A percentile compares a stretch with the other conserved stretches of the same genome.
Evolutionary conservation across 30 jellyfish, hydroid and myxozoan genomes (phyloP).

Genomic region (Sanderia malayensis): DNA sequence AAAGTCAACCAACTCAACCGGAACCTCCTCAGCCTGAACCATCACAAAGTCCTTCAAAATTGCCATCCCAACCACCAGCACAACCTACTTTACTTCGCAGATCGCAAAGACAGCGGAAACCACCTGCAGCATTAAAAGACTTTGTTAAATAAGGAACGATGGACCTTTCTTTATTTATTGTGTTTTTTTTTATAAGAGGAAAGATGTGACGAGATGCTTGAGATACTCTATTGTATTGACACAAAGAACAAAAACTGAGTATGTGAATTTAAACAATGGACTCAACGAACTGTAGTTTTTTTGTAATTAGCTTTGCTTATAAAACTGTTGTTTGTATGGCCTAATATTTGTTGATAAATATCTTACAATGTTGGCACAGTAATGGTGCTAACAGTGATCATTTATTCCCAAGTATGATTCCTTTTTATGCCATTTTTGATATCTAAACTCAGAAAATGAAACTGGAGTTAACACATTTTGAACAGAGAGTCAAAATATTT

Average conservation of each 20-base stretch:
- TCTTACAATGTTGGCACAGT: too few species aligned
- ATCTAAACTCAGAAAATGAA: too few species aligned
- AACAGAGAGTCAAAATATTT: too few species aligned
- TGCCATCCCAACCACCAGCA: slow-evolving; percentile 1
- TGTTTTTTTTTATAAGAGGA: slow-evolving; percentile 8
- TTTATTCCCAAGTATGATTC: too few species aligned
- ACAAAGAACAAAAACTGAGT: too few species aligned
- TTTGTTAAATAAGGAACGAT: slow-evolving; percentile 1
- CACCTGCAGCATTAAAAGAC: slow-evolving; percentile 12
- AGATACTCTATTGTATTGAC: too few species aligned
- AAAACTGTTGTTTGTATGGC: background rate
- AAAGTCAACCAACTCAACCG: slow-evolving; percentile 7
- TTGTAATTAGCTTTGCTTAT: too few species aligned
- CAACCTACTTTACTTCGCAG: slow-evolving; percentile 18
- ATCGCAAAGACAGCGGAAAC: slow-evolving; percentile 20
- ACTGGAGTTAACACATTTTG: too few species aligned
- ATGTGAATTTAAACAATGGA: too few species aligned
- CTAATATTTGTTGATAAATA: background rate
- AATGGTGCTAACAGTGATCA: too few species aligned
- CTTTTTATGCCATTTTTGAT: too few species aligned
- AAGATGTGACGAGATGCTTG: slow-evolving; percentile 16
- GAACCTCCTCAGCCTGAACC: background rate
- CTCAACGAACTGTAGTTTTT: too few species aligned
- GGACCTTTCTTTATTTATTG: slow-evolving; percentile 7
- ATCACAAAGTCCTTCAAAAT: slow-evolving; percentile 2